These are phyloP conservation scores for Anarhynchus alexandrinus DNA, from an alignment of 2,113 vertebrate genomes.

Conservation along the genomic window DNA sequence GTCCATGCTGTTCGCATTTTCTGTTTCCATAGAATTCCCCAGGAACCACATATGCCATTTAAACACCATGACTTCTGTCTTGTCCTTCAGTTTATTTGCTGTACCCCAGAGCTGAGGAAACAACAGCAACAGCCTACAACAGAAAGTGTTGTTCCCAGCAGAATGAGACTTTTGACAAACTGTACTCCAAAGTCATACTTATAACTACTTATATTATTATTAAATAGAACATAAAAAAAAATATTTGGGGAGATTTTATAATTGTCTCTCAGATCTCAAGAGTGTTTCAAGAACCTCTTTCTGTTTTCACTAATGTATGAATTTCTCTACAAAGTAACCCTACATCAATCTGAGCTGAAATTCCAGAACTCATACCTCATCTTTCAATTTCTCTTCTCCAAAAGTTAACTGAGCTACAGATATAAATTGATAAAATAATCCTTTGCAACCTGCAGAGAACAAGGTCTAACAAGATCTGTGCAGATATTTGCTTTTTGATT, in stretches of 20 bases:
- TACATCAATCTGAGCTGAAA: background rate
- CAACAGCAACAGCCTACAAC: background rate
- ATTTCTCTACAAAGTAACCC: background rate
- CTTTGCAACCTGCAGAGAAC: background rate
- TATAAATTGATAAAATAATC: background rate
- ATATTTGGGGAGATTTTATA: background rate
- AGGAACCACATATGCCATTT: background rate
- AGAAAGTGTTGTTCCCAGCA: background rate
- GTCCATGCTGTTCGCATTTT: background rate
- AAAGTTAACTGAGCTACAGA: background rate
- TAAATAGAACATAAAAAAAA: background rate
- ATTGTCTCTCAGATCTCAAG: background rate
- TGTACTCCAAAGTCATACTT: background rate
- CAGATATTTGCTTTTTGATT: background rate
- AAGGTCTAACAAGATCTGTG: background rate
- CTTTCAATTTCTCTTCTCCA: background rate
- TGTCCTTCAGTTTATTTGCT: background rate
- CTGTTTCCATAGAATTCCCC: background rate
- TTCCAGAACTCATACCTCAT: background rate
- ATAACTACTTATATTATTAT: background rate
- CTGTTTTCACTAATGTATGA: background rate
- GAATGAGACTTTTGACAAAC: background rate
- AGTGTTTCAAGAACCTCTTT: background rate
- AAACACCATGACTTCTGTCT: background rate
- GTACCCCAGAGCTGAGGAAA: background rate